These are phyloP conservation scores for Megaptera novaeangliae DNA, from an alignment of 2,113 vertebrate species.

Conservation along the genomic window DNA sequence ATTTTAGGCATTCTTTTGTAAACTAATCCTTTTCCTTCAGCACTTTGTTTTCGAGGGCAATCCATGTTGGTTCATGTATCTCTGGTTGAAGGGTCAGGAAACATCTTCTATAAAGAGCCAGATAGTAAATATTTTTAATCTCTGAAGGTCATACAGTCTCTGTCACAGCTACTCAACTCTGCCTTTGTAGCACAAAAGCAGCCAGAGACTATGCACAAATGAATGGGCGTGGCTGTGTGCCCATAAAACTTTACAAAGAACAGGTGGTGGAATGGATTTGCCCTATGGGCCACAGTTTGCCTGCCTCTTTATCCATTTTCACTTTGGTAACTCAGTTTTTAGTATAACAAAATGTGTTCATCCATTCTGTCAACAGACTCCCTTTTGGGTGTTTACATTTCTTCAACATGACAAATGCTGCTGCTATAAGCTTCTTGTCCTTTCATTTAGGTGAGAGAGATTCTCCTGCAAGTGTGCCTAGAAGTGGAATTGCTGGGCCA, in stretches of 20 bases:
- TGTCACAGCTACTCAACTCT: not conserved
- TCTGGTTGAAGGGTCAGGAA: not conserved
- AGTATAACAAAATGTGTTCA: not conserved
- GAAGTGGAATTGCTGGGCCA: not conserved
- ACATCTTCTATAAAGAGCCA: not conserved
- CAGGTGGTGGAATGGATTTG: rapidly evolving
- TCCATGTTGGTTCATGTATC: not conserved
- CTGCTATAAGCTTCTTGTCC: not conserved
- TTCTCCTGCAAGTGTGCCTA: not conserved
- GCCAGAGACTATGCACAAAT: too few relatives aligned
- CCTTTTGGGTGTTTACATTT: not conserved
- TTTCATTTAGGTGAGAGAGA: not conserved
- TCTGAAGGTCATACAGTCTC: not conserved
- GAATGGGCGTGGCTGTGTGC: not conserved
- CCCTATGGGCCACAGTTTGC: not conserved
- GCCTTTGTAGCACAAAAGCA: not conserved
- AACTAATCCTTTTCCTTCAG: not conserved
- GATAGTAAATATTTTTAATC: not conserved
- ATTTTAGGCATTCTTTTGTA: not conserved
- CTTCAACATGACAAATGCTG: not conserved
- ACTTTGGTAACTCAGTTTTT: not conserved
- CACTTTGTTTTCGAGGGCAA: not conserved
- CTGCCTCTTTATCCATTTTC: not conserved
- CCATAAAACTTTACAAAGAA: not conserved
- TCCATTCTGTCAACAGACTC: not conserved